Percentiles rank a stretch among this genome's conserved stretches.
These are phyloP conservation scores for Hippocampus kuda DNA, from an alignment of 2,797 vertebrate species.

Conservation along the genomic window DNA sequence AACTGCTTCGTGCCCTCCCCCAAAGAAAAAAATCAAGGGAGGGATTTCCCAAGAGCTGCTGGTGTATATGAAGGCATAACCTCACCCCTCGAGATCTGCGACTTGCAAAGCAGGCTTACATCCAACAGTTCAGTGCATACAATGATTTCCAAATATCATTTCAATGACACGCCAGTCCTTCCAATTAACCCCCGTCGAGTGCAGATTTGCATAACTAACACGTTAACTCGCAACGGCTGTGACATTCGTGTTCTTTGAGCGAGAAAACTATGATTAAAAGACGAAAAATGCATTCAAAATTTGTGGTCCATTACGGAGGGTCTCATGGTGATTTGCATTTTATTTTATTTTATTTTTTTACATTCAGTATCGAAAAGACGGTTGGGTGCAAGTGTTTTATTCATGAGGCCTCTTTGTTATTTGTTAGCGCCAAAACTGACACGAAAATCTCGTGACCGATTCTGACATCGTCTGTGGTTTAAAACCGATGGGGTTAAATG, in stretches of 20 bases:
- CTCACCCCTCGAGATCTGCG: neutral
- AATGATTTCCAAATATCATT: neutral
- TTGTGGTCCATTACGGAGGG: neutral
- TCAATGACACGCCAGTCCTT: neutral
- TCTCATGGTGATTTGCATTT: neutral
- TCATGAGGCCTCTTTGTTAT: neutral
- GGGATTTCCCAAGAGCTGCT: neutral
- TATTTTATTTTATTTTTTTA: neutral
- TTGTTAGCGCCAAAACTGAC: neutral
- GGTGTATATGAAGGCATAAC: neutral
- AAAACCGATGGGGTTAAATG: neutral
- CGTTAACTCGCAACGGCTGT: neutral
- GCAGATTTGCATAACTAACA: neutral
- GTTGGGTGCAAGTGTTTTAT: neutral
- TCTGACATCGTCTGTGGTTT: neutral
- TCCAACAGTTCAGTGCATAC: constrained; percentile 3
- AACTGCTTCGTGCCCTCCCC: neutral
- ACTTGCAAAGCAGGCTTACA: neutral
- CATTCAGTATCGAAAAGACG: neutral
- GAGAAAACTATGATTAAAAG: neutral
- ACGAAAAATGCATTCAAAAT: neutral
- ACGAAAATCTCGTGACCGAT: neutral
- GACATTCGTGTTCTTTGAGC: neutral
- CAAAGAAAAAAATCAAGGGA: neutral
- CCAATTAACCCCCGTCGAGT: constrained; percentile 1